Conservation (phyloP, 2,113 vertebrate species). For the Cheilinus undulatus region DNA sequence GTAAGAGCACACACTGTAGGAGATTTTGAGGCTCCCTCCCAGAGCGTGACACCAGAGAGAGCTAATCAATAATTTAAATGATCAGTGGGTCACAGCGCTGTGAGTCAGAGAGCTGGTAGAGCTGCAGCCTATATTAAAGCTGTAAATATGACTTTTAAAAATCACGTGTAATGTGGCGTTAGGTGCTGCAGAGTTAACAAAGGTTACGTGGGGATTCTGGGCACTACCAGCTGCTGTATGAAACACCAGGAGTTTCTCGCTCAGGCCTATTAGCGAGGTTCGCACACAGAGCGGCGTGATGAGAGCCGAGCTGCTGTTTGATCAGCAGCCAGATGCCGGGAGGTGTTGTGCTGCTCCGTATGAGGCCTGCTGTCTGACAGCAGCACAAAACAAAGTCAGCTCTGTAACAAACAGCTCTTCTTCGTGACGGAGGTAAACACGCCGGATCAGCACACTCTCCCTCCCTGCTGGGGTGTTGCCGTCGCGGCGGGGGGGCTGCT, state of each 20-base stretch:
- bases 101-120: neutral
- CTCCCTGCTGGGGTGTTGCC: constrained; percentile 6
- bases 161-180: neutral
- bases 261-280: constrained; percentile 42
- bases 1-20: too few species aligned
- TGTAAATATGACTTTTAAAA: neutral
- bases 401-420: constrained; percentile 57
- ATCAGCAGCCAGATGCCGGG: constrained; percentile 56
- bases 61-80: neutral
- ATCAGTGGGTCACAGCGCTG: neutral
- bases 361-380: constrained; percentile 40
- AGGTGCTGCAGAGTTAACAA: neutral
- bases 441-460: constrained; percentile 24
- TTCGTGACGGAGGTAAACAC: constrained; percentile 39
- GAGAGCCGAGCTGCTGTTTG: constrained; percentile 54
- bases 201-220: neutral
- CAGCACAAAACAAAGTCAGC: constrained; percentile 51
- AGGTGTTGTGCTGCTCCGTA: constrained; percentile 54
- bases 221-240: constrained; percentile 19
- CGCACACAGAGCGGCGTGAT: constrained; percentile 8
- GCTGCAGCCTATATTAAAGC: neutral
- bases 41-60: too few species aligned
- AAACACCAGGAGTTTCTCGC: constrained; percentile 25
- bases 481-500: constrained; percentile 21
- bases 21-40: too few species aligned